Percentiles rank a stretch among this genome's conserved stretches.
phyloP scores from a whole-genome alignment of 2,113 vertebrate species.

The Microtus oregoni region DNA sequence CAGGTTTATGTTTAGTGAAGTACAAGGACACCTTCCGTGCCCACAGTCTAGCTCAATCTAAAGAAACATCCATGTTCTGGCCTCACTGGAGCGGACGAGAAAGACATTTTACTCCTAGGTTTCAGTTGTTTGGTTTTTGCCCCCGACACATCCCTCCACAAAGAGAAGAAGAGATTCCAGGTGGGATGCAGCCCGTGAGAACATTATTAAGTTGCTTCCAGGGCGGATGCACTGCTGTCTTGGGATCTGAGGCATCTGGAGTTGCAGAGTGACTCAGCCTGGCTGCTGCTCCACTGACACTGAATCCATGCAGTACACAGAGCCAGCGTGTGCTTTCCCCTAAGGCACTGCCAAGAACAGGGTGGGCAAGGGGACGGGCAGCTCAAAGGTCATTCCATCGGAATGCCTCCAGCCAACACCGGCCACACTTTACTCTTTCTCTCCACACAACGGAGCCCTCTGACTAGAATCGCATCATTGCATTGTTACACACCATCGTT shows the following conservation, averaged over 20 bases:
- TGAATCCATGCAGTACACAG: neutral
- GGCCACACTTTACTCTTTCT: neutral
- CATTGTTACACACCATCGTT: neutral
- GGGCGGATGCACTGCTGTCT: neutral
- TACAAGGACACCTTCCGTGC: neutral
- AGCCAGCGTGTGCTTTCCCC: neutral
- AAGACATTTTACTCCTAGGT: neutral
- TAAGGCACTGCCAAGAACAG: neutral
- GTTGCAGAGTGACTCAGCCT: neutral
- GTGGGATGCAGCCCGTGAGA: neutral
- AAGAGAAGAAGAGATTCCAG: neutral
- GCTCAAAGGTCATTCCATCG: neutral
- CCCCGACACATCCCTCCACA: neutral
- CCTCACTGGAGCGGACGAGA: constrained; percentile 64
- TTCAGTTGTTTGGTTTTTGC: neutral
- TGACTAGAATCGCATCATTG: neutral
- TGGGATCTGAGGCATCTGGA: neutral
- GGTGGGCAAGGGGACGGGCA: neutral
- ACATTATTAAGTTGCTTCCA: neutral
- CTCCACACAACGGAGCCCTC: neutral
- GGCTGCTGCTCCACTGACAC: neutral
- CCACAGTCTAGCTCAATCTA: neutral
- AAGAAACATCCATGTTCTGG: neutral
- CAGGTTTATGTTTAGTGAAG: neutral
- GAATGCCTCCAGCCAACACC: neutral